Evolutionary conservation across 2,888 invertebrate genomes (phyloP), one percentile per base, ranked within the genome.

Genomic region (Buathra laborator): DNA sequence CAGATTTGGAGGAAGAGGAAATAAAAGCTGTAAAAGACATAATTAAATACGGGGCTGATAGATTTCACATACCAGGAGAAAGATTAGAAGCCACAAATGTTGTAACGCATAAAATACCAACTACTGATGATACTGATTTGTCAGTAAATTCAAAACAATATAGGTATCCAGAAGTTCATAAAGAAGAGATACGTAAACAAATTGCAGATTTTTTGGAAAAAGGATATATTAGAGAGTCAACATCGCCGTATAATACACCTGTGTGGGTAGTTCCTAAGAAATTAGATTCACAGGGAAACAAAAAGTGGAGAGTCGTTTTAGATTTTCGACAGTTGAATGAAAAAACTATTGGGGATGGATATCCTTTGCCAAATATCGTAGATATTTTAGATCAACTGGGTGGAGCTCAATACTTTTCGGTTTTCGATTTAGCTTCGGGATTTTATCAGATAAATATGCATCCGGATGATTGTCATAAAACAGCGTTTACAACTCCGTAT

Each of bases 271-370:
- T 66, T 0, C 64, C 43, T 2, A 24, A 24, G 24, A 24, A 24
- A 24, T 24, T 24, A 2, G 24, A 24, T 24, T 24, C 24, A 24
- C 24, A 64, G 1, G 44, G 43, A 9, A 66, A 66, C 44, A 43
- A 32, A n/a, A 37, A 16, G 37, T 66, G 66, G 9, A 12, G 66
- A 16, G 43, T 66, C 2, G 66, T 66, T 9, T n/a, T 66, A 10
- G 66, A 66, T 43, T 66, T 37, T 9, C 4, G 66, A 1, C n/a
- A 16, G 4, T 48, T 66, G 44, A 66, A 66, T 43, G 66, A 66
- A 0, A 66, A 66, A 7, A 66, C 66, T 1, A n/a, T 66, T 37
- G n/a, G 32, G 10, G 66, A 66, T 24, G 24, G 24, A 24, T 24
- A 24, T 24, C 24, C 24, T 24, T 24, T 24, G 24, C 24, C 24